phyloP scores from a whole-genome alignment of 2,888 invertebrate species.

The Chydorus sphaericus region DNA sequence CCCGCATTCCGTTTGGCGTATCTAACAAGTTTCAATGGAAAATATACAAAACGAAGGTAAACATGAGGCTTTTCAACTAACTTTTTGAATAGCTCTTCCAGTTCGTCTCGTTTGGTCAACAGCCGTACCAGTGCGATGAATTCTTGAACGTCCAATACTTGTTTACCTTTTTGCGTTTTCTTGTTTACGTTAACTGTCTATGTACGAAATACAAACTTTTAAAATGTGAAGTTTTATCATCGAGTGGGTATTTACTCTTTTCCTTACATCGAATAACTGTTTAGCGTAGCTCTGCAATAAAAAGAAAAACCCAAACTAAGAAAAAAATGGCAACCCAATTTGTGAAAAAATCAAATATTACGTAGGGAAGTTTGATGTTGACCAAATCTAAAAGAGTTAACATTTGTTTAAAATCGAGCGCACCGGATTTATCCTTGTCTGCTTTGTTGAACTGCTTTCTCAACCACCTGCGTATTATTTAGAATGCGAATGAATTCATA shows the following conservation, averaged over 20 bases:
- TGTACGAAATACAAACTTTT: too few species aligned
- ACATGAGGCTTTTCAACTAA: conserved; percentile 23
- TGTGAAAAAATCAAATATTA: too few species aligned
- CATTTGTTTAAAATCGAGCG: conserved; percentile 38
- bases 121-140: conserved; percentile 38
- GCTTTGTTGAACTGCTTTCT: conserved; percentile 35
- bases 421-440: conserved; percentile 36
- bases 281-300: too few species aligned
- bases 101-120: conserved; percentile 36
- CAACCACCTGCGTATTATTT: conserved; percentile 32
- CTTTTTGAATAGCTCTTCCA: conserved; percentile 34
- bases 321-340: too few species aligned
- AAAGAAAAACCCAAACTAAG: too few species aligned
- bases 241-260: too few species aligned
- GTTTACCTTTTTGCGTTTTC: conserved; percentile 24
- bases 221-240: too few species aligned
- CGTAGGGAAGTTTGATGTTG: conserved; percentile 38
- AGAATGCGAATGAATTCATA: not conserved
- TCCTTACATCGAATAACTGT: too few species aligned
- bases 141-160: conserved; percentile 37
- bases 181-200: conserved; percentile 27
- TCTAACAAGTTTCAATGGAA: not conserved
- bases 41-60: not conserved
- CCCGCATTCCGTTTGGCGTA: not conserved
- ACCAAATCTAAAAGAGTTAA: conserved; percentile 35